A percentile compares a stretch with the other conserved stretches of the same genome.
These are phyloP conservation scores for Sebastes kiyomatsui DNA, from an alignment of 2,797 vertebrate genomes.

Conservation along the genomic window DNA sequence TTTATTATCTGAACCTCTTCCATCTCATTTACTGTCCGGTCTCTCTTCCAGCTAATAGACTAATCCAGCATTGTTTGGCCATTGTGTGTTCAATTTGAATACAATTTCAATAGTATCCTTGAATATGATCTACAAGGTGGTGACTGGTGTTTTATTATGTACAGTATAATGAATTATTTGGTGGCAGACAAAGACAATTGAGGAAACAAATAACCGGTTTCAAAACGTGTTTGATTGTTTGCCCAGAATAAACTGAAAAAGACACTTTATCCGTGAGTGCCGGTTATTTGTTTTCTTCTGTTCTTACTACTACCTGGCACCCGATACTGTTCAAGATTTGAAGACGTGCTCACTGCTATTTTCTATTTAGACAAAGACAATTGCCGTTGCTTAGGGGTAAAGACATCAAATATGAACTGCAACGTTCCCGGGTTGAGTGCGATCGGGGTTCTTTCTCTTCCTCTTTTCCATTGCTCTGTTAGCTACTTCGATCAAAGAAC, in stretches of 20 bases:
- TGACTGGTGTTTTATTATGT: background rate
- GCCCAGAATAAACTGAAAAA: no score
- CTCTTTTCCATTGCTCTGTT: background rate
- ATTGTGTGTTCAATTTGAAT: background rate
- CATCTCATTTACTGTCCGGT: rapidly evolving
- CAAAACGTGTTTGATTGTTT: no score
- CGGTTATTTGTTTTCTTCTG: no score
- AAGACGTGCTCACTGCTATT: no score
- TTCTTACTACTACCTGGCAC: no score
- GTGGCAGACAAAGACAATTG: background rate
- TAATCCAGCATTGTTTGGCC: slow-evolving; percentile 10
- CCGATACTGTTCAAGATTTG: no score
- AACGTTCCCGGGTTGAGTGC: background rate
- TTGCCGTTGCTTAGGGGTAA: background rate
- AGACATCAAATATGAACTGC: background rate
- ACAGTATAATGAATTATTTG: background rate
- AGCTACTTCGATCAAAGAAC: no score
- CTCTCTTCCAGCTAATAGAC: background rate
- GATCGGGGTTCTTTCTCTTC: background rate
- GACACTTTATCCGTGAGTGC: no score
- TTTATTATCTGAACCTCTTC: background rate
- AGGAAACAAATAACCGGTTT: no score
- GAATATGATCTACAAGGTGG: background rate
- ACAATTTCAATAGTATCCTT: background rate
- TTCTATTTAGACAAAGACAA: background rate